A percentile compares a stretch with the other conserved stretches of the same genome.
Conservation (phyloP, 1,140 invertebrate genomes). For the Mesaphorura yosii region DNA sequence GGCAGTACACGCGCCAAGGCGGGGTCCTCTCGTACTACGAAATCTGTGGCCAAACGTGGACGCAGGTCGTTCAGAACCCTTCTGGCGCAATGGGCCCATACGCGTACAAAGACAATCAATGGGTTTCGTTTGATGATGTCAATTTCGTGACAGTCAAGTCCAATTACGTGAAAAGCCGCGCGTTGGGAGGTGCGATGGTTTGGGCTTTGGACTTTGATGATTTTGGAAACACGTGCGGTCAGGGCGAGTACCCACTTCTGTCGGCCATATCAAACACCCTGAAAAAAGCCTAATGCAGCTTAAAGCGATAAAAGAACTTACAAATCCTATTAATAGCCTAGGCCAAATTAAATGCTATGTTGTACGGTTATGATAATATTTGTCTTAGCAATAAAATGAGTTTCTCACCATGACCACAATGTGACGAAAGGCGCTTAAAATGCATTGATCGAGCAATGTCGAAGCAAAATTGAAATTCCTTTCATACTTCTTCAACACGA, state of each 20-base stretch:
- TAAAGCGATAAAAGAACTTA: too few relatives aligned
- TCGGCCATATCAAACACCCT: constrained; percentile 57
- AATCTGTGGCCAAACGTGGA: constrained; percentile 48
- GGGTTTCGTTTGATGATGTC: constrained; percentile 69
- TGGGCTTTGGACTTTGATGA: constrained; percentile 68
- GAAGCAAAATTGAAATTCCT: too few relatives aligned
- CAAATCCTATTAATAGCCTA: too few relatives aligned
- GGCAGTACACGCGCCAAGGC: constrained; percentile 61
- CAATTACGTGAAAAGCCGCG: constrained; percentile 45
- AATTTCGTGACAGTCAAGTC: constrained; percentile 49
- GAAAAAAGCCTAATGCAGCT: too few relatives aligned
- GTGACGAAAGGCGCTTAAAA: too few relatives aligned
- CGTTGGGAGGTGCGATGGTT: constrained; percentile 61
- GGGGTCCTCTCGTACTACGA: constrained; percentile 79
- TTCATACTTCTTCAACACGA: too few relatives aligned
- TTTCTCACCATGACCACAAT: too few relatives aligned
- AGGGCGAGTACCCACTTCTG: constrained; percentile 65
- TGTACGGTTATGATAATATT: too few relatives aligned
- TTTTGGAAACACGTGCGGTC: constrained; percentile 54
- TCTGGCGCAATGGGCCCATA: constrained; percentile 45
- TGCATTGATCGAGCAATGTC: too few relatives aligned
- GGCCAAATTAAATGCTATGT: too few relatives aligned
- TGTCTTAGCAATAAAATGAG: too few relatives aligned
- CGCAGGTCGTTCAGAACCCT: constrained; percentile 49
- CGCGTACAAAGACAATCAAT: constrained; percentile 50